Evolutionary conservation across 2,888 invertebrate genomes (phyloP).

Genomic region (Ashinkailepas kermadecensis): DNA sequence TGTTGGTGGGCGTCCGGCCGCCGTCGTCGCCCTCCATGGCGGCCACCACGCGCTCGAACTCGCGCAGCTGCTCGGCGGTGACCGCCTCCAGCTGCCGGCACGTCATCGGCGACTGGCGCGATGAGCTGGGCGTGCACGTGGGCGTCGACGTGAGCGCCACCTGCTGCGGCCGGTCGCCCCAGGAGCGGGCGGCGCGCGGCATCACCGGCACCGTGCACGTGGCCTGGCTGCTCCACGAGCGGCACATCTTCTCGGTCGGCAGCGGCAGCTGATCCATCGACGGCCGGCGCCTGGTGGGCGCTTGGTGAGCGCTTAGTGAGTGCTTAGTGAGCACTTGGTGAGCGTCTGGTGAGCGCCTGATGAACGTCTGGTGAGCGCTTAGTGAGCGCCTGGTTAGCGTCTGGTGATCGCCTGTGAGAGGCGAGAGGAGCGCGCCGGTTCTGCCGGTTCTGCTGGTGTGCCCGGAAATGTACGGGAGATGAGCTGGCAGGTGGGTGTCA

Average conservation of each 20-base stretch:
- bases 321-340: too few species aligned
- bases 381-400: too few species aligned
- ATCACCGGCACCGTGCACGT: neutral
- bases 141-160: neutral
- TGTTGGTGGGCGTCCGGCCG: constrained; percentile 4
- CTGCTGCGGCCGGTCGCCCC: constrained; percentile 14
- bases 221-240: constrained; percentile 6
- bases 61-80: constrained; percentile 20
- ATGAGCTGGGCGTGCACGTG: too few species aligned
- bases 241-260: constrained; percentile 1
- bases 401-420: too few species aligned
- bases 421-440: too few species aligned
- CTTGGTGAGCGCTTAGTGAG: too few species aligned
- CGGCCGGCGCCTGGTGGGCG: neutral
- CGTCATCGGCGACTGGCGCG: too few species aligned
- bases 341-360: too few species aligned
- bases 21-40: neutral
- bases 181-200: neutral
- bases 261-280: neutral
- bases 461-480: too few species aligned
- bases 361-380: too few species aligned
- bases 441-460: too few species aligned
- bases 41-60: constrained; percentile 16
- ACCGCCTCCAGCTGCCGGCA: neutral
- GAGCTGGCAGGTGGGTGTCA: too few species aligned